Conservation (phyloP, 2,797 vertebrate species). For the Tangara arthus region DNA sequence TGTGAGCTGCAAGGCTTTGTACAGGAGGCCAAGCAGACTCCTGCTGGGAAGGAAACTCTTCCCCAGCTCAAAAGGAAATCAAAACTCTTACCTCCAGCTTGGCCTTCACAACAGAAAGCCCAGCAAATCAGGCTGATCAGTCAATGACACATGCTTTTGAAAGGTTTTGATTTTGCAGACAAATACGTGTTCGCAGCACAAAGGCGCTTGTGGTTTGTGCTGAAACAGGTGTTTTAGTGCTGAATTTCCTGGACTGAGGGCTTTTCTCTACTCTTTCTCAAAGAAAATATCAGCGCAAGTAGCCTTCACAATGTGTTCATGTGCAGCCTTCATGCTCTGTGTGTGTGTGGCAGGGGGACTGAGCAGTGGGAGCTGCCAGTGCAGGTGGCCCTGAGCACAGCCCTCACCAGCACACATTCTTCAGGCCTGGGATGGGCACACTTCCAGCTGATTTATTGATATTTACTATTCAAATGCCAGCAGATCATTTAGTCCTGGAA, state of each 20-base stretch:
- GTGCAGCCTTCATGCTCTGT: background rate
- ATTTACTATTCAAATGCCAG: constrained; percentile 49
- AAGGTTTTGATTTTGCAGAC: constrained; percentile 25
- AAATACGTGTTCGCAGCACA: background rate
- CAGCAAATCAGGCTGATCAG: background rate
- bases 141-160: background rate
- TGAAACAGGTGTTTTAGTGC: background rate
- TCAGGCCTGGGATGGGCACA: background rate
- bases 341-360: background rate
- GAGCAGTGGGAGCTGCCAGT: background rate
- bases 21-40: background rate
- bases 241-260: background rate
- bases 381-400: background rate
- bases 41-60: background rate
- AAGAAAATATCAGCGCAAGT: background rate
- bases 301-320: background rate
- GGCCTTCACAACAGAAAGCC: constrained; percentile 3
- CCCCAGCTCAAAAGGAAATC: background rate
- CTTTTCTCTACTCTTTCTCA: background rate
- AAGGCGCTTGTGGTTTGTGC: background rate
- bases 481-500: background rate
- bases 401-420: background rate
- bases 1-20: background rate
- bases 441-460: constrained; percentile 38
- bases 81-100: constrained; percentile 4